Conservation (phyloP, 1,140 invertebrate species). For the Platorchestia sp. region DNA sequence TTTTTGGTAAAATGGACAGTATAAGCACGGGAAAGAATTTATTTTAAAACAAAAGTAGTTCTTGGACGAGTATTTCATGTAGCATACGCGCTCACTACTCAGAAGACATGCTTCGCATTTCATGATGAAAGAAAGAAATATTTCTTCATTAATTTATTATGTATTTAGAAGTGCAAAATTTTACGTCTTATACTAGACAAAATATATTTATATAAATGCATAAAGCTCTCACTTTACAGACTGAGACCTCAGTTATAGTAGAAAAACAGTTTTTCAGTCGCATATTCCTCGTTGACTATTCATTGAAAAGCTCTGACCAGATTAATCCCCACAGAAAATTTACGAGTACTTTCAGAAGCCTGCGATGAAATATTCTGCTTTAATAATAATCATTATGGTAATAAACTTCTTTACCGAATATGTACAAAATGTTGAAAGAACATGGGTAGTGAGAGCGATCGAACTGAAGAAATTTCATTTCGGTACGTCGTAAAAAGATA, state of each 20-base stretch:
- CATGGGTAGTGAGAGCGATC: conserved; percentile 55
- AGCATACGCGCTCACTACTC: background rate
- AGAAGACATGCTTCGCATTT: background rate
- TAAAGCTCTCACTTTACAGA: background rate
- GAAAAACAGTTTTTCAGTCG: conserved; percentile 14
- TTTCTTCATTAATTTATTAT: background rate
- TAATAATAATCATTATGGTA: background rate
- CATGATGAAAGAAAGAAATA: background rate
- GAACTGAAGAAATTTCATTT: conserved; percentile 47
- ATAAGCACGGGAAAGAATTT: too few relatives aligned
- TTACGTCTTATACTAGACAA: conserved; percentile 2
- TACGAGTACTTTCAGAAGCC: background rate
- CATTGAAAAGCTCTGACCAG: background rate
- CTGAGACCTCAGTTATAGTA: background rate
- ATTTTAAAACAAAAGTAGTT: too few relatives aligned
- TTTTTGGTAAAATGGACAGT: too few relatives aligned
- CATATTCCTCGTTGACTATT: background rate
- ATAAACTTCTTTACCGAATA: conserved; percentile 36
- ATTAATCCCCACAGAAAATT: background rate
- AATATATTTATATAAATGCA: conserved; percentile 32
- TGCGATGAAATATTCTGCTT: conserved; percentile 16
- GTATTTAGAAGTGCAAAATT: conserved; percentile 22
- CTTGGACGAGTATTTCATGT: too few relatives aligned
- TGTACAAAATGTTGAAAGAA: conserved; percentile 50
- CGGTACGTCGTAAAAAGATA: conserved; percentile 11